Evolutionary conservation across 2,888 invertebrate genomes (phyloP).

Genomic region (Nebria salina): DNA sequence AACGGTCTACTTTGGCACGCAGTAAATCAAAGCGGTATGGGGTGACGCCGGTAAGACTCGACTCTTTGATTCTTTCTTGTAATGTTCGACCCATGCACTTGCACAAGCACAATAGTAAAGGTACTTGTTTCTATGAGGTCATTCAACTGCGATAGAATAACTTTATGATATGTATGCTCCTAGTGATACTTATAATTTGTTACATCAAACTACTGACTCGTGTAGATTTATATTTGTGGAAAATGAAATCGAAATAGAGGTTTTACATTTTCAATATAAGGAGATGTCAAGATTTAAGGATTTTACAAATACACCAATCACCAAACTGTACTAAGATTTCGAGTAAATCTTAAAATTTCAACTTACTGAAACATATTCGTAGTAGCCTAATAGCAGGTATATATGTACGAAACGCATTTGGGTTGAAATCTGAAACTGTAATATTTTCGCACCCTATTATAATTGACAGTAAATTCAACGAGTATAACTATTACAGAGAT

Average conservation of each 20-base stretch:
- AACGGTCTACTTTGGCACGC: conserved; percentile 44
- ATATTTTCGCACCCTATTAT: conserved; percentile 58
- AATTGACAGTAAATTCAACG: conserved; percentile 61
- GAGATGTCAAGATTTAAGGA: too few relatives aligned
- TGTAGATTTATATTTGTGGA: too few relatives aligned
- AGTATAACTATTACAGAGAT: conserved; percentile 60
- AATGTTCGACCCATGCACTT: background rate
- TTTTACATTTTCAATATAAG: too few relatives aligned
- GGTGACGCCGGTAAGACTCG: conserved; percentile 10
- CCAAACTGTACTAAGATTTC: too few relatives aligned
- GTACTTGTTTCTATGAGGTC: background rate
- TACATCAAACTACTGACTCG: too few relatives aligned
- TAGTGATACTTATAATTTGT: too few relatives aligned
- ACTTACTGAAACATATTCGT: background rate
- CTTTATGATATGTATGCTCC: too few relatives aligned
- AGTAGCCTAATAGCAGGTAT: background rate
- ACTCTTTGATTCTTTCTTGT: background rate
- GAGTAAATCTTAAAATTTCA: background rate
- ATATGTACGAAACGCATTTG: background rate
- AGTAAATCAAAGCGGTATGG: conserved; percentile 38
- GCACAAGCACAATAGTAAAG: background rate
- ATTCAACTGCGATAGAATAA: background rate
- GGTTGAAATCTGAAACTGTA: conserved; percentile 48
- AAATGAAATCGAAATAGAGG: too few relatives aligned
- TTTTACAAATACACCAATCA: too few relatives aligned